phyloP scores from a whole-genome alignment of 2,113 vertebrate species.

The Chrysochloris asiatica region DNA sequence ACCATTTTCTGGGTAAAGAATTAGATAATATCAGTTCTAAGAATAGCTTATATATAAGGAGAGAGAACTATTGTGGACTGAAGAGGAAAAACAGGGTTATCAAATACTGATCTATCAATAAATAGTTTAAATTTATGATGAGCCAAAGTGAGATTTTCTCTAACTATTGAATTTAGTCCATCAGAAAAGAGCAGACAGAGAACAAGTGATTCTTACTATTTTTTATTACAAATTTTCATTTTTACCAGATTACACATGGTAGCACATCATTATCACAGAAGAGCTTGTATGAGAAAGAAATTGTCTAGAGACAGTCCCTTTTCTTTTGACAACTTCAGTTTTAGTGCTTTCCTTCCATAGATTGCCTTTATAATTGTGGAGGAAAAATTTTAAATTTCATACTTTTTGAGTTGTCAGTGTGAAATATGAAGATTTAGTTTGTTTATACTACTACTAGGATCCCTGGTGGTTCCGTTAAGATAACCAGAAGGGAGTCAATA shows the following conservation, averaged over 20 bases:
- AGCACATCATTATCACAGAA: neutral
- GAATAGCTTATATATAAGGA: neutral
- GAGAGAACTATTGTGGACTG: neutral
- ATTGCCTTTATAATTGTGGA: no score
- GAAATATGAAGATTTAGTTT: no score
- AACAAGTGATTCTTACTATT: neutral
- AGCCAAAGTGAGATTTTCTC: neutral
- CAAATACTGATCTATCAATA: neutral
- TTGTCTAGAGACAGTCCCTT: neutral
- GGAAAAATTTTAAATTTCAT: no score
- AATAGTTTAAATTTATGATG: neutral
- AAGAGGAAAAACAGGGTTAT: neutral
- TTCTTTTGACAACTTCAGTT: neutral
- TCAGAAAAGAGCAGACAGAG: neutral
- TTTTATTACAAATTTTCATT: neutral
- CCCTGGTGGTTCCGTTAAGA: no score
- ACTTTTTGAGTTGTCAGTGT: no score
- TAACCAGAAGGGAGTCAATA: no score
- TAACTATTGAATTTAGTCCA: neutral
- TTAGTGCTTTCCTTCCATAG: no score
- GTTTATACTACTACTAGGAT: no score
- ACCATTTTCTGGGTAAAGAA: conserved; percentile 49
- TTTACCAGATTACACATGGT: neutral
- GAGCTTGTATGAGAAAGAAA: neutral
- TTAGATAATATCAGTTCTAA: neutral